A percentile compares a stretch with the other conserved stretches of the same genome.
Evolutionary conservation across 2,113 vertebrate species (phyloP).

Genomic region (Sander vitreus): DNA sequence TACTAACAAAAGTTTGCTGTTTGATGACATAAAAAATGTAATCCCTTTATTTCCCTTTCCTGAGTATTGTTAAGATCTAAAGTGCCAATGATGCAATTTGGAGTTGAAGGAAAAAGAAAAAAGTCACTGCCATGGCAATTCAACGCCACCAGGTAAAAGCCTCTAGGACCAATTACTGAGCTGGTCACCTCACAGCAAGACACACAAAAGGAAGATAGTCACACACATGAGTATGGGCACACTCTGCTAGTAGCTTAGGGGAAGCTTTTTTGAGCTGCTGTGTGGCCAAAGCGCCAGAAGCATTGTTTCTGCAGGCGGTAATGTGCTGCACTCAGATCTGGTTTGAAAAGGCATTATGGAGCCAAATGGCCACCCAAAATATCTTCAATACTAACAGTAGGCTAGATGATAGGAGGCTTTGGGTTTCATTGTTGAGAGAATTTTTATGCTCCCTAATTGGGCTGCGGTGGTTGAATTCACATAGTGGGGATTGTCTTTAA

Average conservation of each 20-base stretch:
- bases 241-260: conserved; percentile 34
- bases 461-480: conserved; percentile 37
- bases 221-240: conserved; percentile 25
- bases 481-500: conserved; percentile 40
- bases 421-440: conserved; percentile 41
- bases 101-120: conserved; percentile 12
- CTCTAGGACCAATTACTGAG: conserved; percentile 74
- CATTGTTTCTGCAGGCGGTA: conserved; percentile 42
- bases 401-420: conserved; percentile 31
- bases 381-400: conserved; percentile 48
- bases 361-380: conserved; percentile 68
- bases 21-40: conserved; percentile 37
- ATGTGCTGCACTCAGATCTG: conserved; percentile 58
- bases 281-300: conserved; percentile 51
- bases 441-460: conserved; percentile 62
- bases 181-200: conserved; percentile 41
- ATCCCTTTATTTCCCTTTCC: neutral
- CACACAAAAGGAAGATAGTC: conserved; percentile 19
- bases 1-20: conserved; percentile 55
- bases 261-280: conserved; percentile 41
- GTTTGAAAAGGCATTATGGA: conserved; percentile 59
- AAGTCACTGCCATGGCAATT: conserved; percentile 46
- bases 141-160: conserved; percentile 66
- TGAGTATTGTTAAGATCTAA: conserved; percentile 62
- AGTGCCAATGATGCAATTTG: conserved; percentile 38